Conservation (phyloP, 2,797 vertebrate species). For the Spinus olivaceus region DNA sequence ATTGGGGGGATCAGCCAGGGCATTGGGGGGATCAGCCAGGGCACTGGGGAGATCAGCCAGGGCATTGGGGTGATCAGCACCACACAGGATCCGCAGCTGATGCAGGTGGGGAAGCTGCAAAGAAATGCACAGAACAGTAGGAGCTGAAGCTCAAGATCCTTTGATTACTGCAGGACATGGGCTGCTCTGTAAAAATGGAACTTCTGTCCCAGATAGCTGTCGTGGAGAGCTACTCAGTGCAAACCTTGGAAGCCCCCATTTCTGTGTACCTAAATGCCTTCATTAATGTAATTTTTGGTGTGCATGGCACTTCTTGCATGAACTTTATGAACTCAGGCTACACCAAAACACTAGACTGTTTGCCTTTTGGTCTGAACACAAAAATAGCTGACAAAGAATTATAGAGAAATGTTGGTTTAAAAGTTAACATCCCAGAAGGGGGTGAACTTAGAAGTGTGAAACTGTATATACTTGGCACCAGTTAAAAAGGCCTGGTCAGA, state of each 20-base stretch:
- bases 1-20: neutral
- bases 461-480: neutral
- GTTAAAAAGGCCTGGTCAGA: neutral
- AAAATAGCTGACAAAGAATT: neutral
- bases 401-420: neutral
- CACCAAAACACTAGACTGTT: neutral
- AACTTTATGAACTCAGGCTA: neutral
- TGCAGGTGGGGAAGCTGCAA: neutral
- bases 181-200: neutral
- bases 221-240: accelerated
- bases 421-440: neutral
- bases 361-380: neutral
- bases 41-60: too few species aligned
- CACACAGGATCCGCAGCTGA: neutral
- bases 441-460: neutral
- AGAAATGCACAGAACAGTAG: neutral
- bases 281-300: neutral
- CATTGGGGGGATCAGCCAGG: neutral
- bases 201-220: neutral
- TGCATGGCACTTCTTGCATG: neutral
- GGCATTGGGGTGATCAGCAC: neutral
- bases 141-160: neutral
- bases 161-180: neutral
- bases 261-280: neutral
- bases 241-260: neutral